Evolutionary conservation across 2,113 vertebrate genomes (phyloP).

Genomic region (Istiophorus platypterus): DNA sequence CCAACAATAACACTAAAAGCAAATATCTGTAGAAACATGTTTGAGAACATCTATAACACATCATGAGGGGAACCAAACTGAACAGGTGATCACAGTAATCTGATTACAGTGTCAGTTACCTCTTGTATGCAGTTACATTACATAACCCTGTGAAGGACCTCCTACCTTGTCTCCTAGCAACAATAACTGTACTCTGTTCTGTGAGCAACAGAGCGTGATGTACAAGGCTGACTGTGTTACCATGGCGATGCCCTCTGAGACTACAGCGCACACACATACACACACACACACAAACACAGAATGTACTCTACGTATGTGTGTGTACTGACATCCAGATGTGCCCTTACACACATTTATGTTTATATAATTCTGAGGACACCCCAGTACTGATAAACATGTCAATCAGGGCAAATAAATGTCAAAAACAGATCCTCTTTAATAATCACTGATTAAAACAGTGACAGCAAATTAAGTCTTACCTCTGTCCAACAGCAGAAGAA

Average conservation of each 20-base stretch:
- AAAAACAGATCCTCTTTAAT: no score
- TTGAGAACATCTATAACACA: no score
- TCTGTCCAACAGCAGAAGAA: neutral
- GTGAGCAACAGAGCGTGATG: constrained; percentile 42
- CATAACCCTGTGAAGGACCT: neutral
- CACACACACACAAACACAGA: constrained; percentile 9
- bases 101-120: neutral
- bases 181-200: constrained; percentile 20
- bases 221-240: constrained; percentile 34
- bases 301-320: neutral
- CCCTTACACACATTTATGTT: no score
- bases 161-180: constrained; percentile 50
- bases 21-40: no score
- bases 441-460: neutral
- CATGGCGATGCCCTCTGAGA: constrained; percentile 48
- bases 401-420: no score
- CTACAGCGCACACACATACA: neutral
- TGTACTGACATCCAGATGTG: neutral
- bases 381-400: no score
- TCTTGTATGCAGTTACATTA: neutral
- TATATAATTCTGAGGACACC: no score
- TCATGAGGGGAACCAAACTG: no score
- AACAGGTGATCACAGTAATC: neutral
- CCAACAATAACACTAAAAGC: no score
- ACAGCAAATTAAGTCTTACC: no score